Percentiles rank a stretch among this genome's conserved stretches.
These are phyloP conservation scores for Catocala sponsa DNA, from an alignment of 2,888 invertebrate genomes.

Conservation along the genomic window DNA sequence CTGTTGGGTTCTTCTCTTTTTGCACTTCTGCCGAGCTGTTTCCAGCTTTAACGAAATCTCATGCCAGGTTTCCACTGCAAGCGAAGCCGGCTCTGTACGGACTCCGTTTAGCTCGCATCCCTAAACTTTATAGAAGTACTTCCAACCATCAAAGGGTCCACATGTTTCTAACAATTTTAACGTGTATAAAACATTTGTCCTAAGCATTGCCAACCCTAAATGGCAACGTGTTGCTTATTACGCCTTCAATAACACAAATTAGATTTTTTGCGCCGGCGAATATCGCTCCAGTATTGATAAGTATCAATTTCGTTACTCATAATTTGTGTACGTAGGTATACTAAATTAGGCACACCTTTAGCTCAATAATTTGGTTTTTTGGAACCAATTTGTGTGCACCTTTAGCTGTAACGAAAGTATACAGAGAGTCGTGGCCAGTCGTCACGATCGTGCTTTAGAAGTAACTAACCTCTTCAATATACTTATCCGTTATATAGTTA, in stretches of 20 bases:
- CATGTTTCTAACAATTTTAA: no score
- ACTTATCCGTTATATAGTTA: background rate
- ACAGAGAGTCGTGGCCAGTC: constrained; percentile 27
- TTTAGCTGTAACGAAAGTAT: constrained; percentile 15
- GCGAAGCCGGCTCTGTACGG: no score
- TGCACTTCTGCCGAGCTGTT: no score
- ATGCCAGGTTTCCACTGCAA: no score
- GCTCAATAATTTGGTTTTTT: constrained; percentile 25
- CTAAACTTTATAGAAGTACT: no score
- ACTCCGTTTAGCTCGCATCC: no score
- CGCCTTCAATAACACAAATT: constrained; percentile 31
- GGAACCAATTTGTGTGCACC: constrained; percentile 6
- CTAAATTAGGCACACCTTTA: constrained; percentile 31
- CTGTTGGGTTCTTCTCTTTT: no score
- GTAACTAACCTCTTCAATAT: background rate
- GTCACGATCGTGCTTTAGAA: constrained; percentile 30
- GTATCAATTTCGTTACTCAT: constrained; percentile 36
- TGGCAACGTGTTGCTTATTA: constrained; percentile 33
- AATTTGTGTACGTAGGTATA: constrained; percentile 31
- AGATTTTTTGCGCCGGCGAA: constrained; percentile 32
- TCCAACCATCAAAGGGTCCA: no score
- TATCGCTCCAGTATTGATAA: constrained; percentile 31
- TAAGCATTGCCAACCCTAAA: constrained; percentile 11
- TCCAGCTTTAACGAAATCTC: no score
- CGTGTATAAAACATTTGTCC: background rate